A percentile compares a stretch with the other conserved stretches of the same genome.
These are phyloP conservation scores for Astropecten irregularis DNA, from an alignment of 53 echinoderm and acorn worm species.

Conservation along the genomic window DNA sequence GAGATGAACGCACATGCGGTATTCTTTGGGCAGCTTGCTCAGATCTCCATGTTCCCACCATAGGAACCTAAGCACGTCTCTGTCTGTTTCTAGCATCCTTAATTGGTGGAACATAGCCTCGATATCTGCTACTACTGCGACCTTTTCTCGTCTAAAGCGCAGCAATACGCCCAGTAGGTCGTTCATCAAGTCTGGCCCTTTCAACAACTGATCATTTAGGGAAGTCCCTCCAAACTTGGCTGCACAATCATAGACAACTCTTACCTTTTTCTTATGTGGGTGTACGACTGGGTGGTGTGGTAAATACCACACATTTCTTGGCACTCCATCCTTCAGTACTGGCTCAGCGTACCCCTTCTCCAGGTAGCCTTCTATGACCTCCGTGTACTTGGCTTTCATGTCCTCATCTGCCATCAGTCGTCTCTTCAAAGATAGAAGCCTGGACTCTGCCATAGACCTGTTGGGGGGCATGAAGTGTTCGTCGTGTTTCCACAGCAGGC, in stretches of 20 bases:
- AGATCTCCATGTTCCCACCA: conserved; percentile 70
- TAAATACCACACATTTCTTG: conserved; percentile 58
- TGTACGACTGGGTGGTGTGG: conserved; percentile 67
- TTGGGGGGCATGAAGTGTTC: conserved; percentile 38
- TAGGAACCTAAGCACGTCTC: conserved; percentile 60
- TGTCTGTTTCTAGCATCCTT: conserved; percentile 26
- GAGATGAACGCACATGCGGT: conserved; percentile 69
- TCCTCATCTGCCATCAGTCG: conserved; percentile 16
- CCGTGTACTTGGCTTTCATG: background rate
- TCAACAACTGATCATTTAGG: conserved; percentile 52
- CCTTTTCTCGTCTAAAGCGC: conserved; percentile 52
- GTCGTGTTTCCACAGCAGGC: conserved; percentile 47
- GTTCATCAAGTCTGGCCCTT: conserved; percentile 75
- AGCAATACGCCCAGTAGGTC: conserved; percentile 62
- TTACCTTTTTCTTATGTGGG: conserved; percentile 54
- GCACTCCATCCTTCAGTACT: background rate
- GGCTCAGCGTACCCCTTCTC: conserved; percentile 51
- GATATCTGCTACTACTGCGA: conserved; percentile 69
- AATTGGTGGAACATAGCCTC: conserved; percentile 78
- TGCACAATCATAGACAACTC: conserved; percentile 72
- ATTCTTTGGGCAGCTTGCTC: conserved; percentile 1
- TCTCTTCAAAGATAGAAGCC: conserved; percentile 34
- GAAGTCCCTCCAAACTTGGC: conserved; percentile 54
- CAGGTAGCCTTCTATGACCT: background rate
- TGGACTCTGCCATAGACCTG: conserved; percentile 40